Evolutionary conservation across 2,113 vertebrate genomes (phyloP), one percentile per base, ranked within the genome.

Genomic region (Progne subis): DNA sequence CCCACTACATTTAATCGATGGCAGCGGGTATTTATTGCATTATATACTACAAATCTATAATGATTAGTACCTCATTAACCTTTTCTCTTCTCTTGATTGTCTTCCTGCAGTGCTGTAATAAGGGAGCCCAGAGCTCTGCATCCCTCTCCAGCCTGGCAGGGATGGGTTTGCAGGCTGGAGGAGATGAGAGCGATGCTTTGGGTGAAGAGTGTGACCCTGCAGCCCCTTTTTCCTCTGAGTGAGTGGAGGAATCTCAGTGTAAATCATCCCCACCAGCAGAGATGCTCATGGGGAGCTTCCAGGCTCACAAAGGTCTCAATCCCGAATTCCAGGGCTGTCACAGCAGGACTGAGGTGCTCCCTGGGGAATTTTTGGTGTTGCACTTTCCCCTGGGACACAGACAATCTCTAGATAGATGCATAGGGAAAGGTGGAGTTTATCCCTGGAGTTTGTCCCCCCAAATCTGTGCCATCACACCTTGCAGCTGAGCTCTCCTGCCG

Each of bases 31-130:
- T 94, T 95, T 89, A 91, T 94, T 78, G 75, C 64, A 11, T 94
- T 93, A 75, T 80, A 56, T 72, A 70, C 75, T 53, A 49, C 68
- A 75, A 94, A 97, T 91, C 86, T 75, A 94, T 78, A 94, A 70
- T 46, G 82, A 96, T 95, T 95, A 94, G 80, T 78, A 90, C 69
- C 89, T 97, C 88, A 75, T 96, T 95, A 93, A 96, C 77, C 88
- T 95, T 78, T 61, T 44, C 94, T 94, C 64, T 52, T 47, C 32
- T 84, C 94, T 63, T 64, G 44, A 93, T 88, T 92, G 68, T 80
- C n/a, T 14, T 82, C 90, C 74, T 53, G 29, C 37, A 18, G 52
- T 3, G 52, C 17, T 59, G 37, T 31, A 86, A 12, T n/a, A 47
- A 28, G 18, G 43, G 41, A 84, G n/a, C 31, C 19, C 52, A 24